phyloP scores from a whole-genome alignment of 2,113 vertebrate species.

The Melanerpes aurifrons region DNA sequence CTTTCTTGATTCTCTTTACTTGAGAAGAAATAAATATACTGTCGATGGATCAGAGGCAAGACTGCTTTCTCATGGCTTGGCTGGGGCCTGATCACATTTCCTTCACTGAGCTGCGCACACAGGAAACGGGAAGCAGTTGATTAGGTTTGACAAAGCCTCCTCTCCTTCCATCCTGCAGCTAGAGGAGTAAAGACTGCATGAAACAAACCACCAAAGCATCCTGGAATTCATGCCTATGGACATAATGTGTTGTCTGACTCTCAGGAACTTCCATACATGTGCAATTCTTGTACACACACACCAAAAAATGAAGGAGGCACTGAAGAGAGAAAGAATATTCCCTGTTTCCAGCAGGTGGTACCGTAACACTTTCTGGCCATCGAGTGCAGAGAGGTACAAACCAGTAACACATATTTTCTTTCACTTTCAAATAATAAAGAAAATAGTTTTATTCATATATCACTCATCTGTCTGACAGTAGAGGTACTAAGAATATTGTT shows the following conservation, averaged over 20 bases:
- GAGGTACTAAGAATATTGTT: neutral
- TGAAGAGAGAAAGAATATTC: neutral
- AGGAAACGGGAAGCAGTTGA: constrained; percentile 4
- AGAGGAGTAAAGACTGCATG: neutral
- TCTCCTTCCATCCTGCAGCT: neutral
- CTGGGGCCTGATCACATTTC: constrained; percentile 83
- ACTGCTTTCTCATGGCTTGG: constrained; percentile 70
- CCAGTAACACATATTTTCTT: neutral
- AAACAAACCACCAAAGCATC: neutral
- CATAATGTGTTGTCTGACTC: neutral
- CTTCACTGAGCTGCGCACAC: constrained; percentile 81
- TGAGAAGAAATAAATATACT: constrained; percentile 92
- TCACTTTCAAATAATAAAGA: constrained; percentile 3
- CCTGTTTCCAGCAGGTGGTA: constrained; percentile 59
- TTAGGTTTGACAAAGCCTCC: constrained; percentile 1
- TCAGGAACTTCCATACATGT: neutral
- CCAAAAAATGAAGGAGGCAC: neutral
- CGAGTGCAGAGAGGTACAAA: neutral
- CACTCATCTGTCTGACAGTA: neutral
- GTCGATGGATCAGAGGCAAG: constrained; percentile 86
- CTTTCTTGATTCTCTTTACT: constrained; percentile 85
- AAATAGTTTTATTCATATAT: neutral
- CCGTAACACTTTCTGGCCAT: neutral
- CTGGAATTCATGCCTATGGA: neutral
- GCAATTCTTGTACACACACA: neutral